These are phyloP conservation scores for Thereva nobilitata DNA, from an alignment of 2,888 invertebrate species.

Conservation along the genomic window DNA sequence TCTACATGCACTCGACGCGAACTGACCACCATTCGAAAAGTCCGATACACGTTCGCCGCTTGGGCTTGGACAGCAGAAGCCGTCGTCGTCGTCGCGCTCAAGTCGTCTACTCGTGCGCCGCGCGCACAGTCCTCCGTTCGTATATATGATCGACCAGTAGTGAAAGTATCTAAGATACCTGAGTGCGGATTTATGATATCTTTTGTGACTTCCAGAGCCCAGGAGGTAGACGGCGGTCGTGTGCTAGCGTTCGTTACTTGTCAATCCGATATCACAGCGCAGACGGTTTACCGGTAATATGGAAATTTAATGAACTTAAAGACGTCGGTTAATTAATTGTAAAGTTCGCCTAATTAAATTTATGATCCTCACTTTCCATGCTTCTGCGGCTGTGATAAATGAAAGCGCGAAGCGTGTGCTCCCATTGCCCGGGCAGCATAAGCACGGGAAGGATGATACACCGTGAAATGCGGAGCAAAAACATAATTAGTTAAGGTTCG, in stretches of 20 bases:
- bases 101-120: not conserved
- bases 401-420: not conserved
- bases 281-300: constrained; percentile 34
- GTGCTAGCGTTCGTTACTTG: constrained; percentile 36
- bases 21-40: constrained; percentile 17
- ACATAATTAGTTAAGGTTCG: not conserved
- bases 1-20: not conserved
- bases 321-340: constrained; percentile 39
- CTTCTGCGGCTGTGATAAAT: constrained; percentile 20
- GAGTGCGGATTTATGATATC: constrained; percentile 31
- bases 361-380: constrained; percentile 26
- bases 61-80: not conserved
- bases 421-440: constrained; percentile 9
- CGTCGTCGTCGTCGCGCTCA: no score
- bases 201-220: constrained; percentile 32
- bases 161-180: constrained; percentile 14
- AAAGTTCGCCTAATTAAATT: constrained; percentile 39
- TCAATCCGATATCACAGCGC: constrained; percentile 35
- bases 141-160: constrained; percentile 21
- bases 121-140: not conserved
- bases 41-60: not conserved
- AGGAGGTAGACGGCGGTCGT: constrained; percentile 28
- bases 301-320: constrained; percentile 38
- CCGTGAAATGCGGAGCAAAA: not conserved
- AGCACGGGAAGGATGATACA: constrained; percentile 19